Percentiles rank a stretch among this genome's conserved stretches.
Conservation (phyloP, 2,797 vertebrate species). For the Sciurus vulgaris region DNA sequence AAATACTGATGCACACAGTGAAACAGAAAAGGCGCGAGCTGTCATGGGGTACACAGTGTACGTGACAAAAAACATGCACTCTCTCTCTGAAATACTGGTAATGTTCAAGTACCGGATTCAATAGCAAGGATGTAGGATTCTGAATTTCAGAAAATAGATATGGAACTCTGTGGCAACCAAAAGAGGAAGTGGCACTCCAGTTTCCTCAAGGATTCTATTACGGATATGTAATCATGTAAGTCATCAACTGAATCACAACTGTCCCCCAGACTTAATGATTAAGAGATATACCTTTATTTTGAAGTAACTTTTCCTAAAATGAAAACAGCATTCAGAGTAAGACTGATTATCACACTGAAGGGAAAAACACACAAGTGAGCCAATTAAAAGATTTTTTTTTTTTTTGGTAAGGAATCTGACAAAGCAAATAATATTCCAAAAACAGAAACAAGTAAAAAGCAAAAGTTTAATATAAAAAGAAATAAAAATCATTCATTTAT, state of each 20-base stretch:
- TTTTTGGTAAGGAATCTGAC: slow-evolving; percentile 16
- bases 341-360: not conserved
- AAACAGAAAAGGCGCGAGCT: not conserved
- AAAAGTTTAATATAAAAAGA: slow-evolving; percentile 37
- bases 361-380: not conserved
- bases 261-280: not conserved
- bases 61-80: not conserved
- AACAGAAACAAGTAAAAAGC: not conserved
- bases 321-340: not conserved
- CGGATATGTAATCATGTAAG: not conserved
- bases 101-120: not conserved
- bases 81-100: not conserved
- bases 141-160: not conserved
- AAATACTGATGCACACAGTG: slow-evolving; percentile 1
- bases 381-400: not conserved
- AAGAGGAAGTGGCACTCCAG: not conserved
- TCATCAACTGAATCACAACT: not conserved
- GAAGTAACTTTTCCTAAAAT: slow-evolving; percentile 11
- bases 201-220: not conserved
- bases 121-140: not conserved
- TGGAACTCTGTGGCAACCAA: not conserved
- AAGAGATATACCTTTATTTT: slow-evolving; percentile 10
- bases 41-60: not conserved
- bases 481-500: slow-evolving; percentile 32
- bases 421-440: not conserved